Evolutionary conservation across 2,113 vertebrate species (phyloP), one percentile per base, ranked within the genome.

Genomic region (Rhinoderma darwinii): DNA sequence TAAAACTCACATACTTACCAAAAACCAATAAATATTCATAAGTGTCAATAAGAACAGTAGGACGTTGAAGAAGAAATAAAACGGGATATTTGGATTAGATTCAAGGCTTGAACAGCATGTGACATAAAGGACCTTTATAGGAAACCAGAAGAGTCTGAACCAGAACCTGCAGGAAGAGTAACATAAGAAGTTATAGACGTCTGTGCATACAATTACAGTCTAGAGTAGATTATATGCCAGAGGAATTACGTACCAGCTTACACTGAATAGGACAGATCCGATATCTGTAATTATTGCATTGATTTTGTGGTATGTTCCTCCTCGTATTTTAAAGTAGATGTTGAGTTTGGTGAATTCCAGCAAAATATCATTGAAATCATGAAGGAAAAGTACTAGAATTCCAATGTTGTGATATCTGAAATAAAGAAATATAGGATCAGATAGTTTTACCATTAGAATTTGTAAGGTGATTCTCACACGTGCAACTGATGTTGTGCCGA

Each of bases 11-110:
- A 37, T 2, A 88, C 97, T 96, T 94, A 99, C 98, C 97, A 98
- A 91, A 89, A 99, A 99, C 98, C 98, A 99, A 93, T 99, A 99
- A 92, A 99, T 93, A 90, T 99, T 99, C 98, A 99, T 98, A 88
- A 96, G 92, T 2, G 96, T 95, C 90, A 99, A 94, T 22, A 94
- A 27, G 3, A 99, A 92, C 72, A 99, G 96, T 75, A 99, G 94
- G 0, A 91, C 54, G 1, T 99, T 99, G 95, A 99, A 99, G 94
- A 99, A 99, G 92, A 99, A 99, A 92, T 99, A 99, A 93, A 99
- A 99, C 12, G 98, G 98, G 89, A 99, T 98, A 86, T 93, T 91
- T 0, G 97, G 97, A 32, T 96, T 96, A 0, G 84, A 72, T 88
- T 95, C 94, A 41, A 99, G 93, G 92, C 98, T 98, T 94, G 93